Evolutionary conservation across 2,113 vertebrate species (phyloP), one percentile per base, ranked within the genome.

Genomic region (Alexandromys fortis): DNA sequence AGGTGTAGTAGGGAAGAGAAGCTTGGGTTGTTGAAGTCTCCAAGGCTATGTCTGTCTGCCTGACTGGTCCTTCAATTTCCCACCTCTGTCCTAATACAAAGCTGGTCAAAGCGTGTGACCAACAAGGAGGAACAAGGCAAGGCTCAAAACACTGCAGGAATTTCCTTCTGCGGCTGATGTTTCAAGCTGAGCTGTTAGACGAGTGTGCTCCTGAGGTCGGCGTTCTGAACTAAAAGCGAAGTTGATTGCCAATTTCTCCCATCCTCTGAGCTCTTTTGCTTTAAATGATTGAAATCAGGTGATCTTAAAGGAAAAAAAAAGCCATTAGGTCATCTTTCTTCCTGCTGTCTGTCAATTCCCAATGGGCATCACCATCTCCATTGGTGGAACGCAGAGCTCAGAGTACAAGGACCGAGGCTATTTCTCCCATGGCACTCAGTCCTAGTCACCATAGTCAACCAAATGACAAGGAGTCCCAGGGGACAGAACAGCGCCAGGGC

Each of bases 161-260:
- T 49, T 49, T 49, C 47, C 47, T 49, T 49, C 49, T 49, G 49
- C 11, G 11, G 49, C 49, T 49, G 49, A 49, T 11, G 49, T 49
- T 49, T 49, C 49, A 49, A 49, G 49, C 49, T 49, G 49, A 49
- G 49, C 49, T 12, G 7, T 91, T 81, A 91, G 16, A 83, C 70
- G 93, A 95, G 30, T 42, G 38, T 16, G 38, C 86, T 93, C 75
- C 95, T 78, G 28, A 63, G 93, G 30, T 26, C 14, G 19, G 77
- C 9, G 21, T 55, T 21, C 61, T 35, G 16, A 26, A 83, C 93
- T 58, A 93, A 92, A 91, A 78, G 79, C 90, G 91, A 92, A 91
- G 63, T 42, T 61, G 61, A 77, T 70, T 79, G 38, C 38, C 58
- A 47, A 89, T 89, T 24, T 38, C 16, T 72, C 38, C 77, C 61